phyloP scores from a whole-genome alignment of 2,797 vertebrate genomes.

The Aeoliscus strigatus region DNA sequence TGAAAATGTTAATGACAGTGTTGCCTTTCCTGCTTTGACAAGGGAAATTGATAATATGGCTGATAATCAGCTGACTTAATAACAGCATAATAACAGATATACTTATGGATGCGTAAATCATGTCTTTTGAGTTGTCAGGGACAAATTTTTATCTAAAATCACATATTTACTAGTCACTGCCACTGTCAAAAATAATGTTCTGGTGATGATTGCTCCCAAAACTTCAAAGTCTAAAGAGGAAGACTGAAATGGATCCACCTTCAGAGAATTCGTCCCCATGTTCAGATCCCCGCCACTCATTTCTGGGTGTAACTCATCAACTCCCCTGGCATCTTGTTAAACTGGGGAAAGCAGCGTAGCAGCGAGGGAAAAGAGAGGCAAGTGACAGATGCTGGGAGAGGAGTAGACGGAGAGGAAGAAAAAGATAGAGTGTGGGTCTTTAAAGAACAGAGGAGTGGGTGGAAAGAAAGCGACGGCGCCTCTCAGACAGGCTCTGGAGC shows the following conservation, averaged over 20 bases:
- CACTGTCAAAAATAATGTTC: constrained; percentile 4
- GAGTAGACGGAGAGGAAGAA: constrained; percentile 32
- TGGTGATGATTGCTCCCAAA: constrained; percentile 15
- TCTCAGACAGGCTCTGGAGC: constrained; percentile 35
- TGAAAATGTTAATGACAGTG: too few species aligned
- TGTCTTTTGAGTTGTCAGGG: neutral
- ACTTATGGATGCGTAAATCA: neutral
- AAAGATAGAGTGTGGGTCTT: constrained; percentile 33
- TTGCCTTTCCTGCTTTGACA: too few species aligned
- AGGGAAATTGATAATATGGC: neutral
- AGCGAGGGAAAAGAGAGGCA: constrained; percentile 31
- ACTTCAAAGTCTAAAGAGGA: constrained; percentile 14
- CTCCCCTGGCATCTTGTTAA: constrained; percentile 69
- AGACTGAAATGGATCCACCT: constrained; percentile 48
- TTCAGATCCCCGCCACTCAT: constrained; percentile 56
- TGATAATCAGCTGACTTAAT: neutral
- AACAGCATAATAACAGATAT: neutral
- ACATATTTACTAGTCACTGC: constrained; percentile 3
- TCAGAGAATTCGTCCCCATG: constrained; percentile 55
- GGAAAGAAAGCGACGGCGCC: constrained; percentile 20
- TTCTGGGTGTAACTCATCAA: constrained; percentile 51
- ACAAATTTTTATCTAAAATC: neutral
- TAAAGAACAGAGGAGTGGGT: constrained; percentile 44
- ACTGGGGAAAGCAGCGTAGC: constrained; percentile 44
- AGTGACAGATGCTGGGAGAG: constrained; percentile 52